Evolutionary conservation across 2,113 vertebrate species (phyloP).

Genomic region (Fulica atra): DNA sequence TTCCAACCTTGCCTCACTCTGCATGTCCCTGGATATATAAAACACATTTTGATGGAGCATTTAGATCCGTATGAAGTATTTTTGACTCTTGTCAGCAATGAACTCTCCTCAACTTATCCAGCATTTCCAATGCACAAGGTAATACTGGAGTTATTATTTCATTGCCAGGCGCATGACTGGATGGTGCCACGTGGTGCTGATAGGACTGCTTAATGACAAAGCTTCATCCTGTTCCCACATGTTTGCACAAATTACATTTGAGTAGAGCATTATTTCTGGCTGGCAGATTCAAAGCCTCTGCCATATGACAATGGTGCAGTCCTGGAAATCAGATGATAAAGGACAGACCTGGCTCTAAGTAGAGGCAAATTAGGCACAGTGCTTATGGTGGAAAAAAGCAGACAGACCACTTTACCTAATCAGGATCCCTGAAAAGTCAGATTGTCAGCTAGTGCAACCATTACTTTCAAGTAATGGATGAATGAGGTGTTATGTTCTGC

Average conservation of each 20-base stretch:
- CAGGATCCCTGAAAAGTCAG: neutral
- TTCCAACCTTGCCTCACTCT: neutral
- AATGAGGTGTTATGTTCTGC: neutral
- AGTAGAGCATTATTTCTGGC: neutral
- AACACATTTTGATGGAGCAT: neutral
- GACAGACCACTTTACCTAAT: neutral
- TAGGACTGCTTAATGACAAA: neutral
- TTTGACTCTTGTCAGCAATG: neutral
- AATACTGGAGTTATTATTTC: neutral
- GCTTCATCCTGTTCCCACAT: neutral
- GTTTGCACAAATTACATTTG: neutral
- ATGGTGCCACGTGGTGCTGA: neutral
- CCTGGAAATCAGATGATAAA: neutral
- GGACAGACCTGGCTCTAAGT: neutral
- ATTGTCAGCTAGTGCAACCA: neutral
- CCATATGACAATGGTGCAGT: neutral
- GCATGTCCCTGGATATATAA: neutral
- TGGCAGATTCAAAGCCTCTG: neutral
- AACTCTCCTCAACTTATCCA: neutral
- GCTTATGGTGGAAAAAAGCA: neutral
- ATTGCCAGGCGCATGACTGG: neutral
- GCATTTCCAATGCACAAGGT: neutral
- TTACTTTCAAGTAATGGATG: neutral
- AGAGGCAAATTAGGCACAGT: neutral
- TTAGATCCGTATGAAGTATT: neutral